phyloP scores from a whole-genome alignment of 2,888 invertebrate species.

The Cantharis lateralis region DNA sequence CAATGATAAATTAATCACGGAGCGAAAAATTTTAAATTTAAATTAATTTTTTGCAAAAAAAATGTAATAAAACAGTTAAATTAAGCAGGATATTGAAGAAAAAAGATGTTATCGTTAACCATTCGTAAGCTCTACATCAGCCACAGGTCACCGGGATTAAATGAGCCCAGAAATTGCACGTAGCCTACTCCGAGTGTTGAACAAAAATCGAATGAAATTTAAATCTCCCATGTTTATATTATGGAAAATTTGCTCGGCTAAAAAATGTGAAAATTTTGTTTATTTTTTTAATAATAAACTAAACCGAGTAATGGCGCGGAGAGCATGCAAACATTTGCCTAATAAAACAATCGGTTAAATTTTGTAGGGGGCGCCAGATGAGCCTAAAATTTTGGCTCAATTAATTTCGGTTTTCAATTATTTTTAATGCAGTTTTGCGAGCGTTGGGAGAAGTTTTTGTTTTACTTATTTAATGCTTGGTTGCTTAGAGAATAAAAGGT shows the following conservation, averaged over 20 bases:
- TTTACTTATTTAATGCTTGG: conserved; percentile 9
- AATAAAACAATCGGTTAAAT: not conserved
- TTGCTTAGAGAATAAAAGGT: conserved; percentile 15
- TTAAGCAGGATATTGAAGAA: conserved; percentile 1
- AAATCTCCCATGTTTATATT: not conserved
- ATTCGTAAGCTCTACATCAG: not conserved
- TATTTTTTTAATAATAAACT: not conserved
- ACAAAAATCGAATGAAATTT: not conserved
- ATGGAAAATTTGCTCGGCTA: not conserved
- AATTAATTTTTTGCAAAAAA: not conserved
- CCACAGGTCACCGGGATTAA: conserved; percentile 3
- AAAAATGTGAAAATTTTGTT: not conserved
- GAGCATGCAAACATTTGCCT: not conserved
- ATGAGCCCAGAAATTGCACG: not conserved
- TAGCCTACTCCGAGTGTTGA: not conserved
- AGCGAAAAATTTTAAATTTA: not conserved
- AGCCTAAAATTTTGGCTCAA: not conserved
- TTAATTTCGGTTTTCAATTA: not conserved
- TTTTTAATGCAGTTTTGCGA: not conserved
- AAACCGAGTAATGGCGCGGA: not conserved
- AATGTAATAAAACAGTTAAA: not conserved
- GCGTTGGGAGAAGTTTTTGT: conserved; percentile 7
- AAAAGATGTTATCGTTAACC: conserved; percentile 2
- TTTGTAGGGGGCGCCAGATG: not conserved
- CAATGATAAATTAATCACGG: not conserved